These are phyloP conservation scores for Boulengeromyrus knoepffleri DNA, from an alignment of 2,113 vertebrate species.

Conservation along the genomic window DNA sequence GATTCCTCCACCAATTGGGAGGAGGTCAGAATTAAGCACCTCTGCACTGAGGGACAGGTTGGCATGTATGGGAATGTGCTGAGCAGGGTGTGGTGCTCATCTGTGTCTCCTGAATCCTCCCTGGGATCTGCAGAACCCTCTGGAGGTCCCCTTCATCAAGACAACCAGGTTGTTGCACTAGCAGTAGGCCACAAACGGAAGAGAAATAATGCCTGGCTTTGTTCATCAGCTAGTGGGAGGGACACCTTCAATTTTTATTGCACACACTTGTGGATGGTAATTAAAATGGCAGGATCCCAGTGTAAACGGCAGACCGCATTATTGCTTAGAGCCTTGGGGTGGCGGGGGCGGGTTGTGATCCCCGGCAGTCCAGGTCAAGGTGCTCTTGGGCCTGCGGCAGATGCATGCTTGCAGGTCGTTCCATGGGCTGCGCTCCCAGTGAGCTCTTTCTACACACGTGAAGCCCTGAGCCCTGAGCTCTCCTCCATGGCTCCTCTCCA, in stretches of 20 bases:
- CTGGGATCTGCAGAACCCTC: neutral
- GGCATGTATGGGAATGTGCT: neutral
- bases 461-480: neutral
- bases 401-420: neutral
- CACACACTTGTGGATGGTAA: neutral
- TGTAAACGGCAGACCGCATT: neutral
- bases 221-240: neutral
- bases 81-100: neutral
- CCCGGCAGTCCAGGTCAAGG: neutral
- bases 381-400: neutral
- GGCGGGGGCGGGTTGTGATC: neutral
- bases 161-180: neutral
- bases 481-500: neutral
- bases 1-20: neutral
- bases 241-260: neutral
- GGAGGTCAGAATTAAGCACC: neutral
- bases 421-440: neutral
- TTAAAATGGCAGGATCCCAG: neutral
- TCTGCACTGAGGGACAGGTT: neutral
- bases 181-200: neutral
- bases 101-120: neutral
- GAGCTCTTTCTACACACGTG: neutral
- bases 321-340: neutral
- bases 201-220: neutral
- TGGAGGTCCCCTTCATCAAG: neutral